Evolutionary conservation across 1,140 invertebrate genomes (phyloP), one percentile per base, ranked within the genome.

Genomic region (Propsilocerus akamusi): DNA sequence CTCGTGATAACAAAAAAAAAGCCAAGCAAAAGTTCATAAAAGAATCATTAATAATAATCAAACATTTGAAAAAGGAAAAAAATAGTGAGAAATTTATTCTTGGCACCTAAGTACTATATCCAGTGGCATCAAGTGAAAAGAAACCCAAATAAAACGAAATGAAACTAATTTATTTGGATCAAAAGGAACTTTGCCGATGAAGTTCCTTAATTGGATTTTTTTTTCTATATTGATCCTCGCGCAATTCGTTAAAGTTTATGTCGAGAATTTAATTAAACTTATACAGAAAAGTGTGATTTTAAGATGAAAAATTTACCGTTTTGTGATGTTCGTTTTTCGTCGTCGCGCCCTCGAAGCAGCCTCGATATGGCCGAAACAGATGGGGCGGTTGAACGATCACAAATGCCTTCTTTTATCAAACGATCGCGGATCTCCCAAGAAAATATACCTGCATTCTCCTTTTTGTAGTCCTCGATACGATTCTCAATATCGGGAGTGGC

Each of bases 401-500:
- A 89, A 30, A 89, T 73, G 3, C 84, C 81, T 53, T 89, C 85
- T 59, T 81, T 83, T 57, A 83, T 83, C 55, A 86, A 65, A 56
- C 85, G 75, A 58, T 93, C 89, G 24, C 88, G 67, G 46, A 93
- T 90, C 71, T 94, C 89, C 84, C 85, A 93, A 26, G 83, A 86
- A 68, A 92, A 94, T 56, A 93, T 65, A 41, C 83, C 80, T 0
- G 89, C 88, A 68, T 91, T 90, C 56, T 82, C 83, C 30, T 78
- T 71, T 58, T 88, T 90, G 64, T 91, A 90, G 53, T 86, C 79
- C 55, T 90, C 85, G 53, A 94, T 91, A 54, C 81, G 74, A 25
- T 72, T 73, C 57, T 92, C 87, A 3, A 88, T 79, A 55, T 86
- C 83, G 0, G 84, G 83, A 0, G 82, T 84, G 8, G 83, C 78